Evolutionary conservation across 2,797 vertebrate species (phyloP), one percentile per base, ranked within the genome.

Genomic region (Acestrorhynchus altus): DNA sequence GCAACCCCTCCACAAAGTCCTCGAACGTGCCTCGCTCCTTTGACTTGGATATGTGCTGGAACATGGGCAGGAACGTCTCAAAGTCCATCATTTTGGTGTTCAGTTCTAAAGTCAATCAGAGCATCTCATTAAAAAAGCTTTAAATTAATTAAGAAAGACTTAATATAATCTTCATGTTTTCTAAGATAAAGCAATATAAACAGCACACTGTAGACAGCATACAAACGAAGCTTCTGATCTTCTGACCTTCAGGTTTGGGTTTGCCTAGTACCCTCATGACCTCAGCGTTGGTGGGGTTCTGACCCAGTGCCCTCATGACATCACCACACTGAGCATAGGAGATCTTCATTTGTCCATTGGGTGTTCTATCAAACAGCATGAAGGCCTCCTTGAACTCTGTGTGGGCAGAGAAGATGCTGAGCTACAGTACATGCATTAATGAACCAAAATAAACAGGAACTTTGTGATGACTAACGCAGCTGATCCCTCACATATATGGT

Each of bases 361-460:
- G 83, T 0, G 94, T 95, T 57, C 88, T 88, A 86, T 97, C 95
- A 66, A 96, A 97, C 74, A 97, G 89, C 46, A 94, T 91, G 68
- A 96, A 97, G 66, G 96, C 94, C 86, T 96, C 95, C 83, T 92
- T 94, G 87, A 95, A 96, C 83, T 96, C 95, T 96, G 91, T 0
- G 0, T 66, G 49, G 39, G 11, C 31, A 61, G 59, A 40, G 1
- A 40, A 61, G 16, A 60, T 9, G 6, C 7, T 60, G 15, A 61
- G 59, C 9, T 39, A 61, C 10, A 11, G 31, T 3, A 61, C 16
- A 0, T 18, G 3, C 9, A 8, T 13, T 35, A 35, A 35, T 6
- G 2, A 35, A 35, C 31, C 31, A 2, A 35, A 35, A 35, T 6
- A 2, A 35, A 35, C 31, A 35, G 2, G 31, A 35, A 35, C 31